Base-by-base conservation (phyloP, 2,888 invertebrate genomes). In the Galerucella calmariensis region DNA sequence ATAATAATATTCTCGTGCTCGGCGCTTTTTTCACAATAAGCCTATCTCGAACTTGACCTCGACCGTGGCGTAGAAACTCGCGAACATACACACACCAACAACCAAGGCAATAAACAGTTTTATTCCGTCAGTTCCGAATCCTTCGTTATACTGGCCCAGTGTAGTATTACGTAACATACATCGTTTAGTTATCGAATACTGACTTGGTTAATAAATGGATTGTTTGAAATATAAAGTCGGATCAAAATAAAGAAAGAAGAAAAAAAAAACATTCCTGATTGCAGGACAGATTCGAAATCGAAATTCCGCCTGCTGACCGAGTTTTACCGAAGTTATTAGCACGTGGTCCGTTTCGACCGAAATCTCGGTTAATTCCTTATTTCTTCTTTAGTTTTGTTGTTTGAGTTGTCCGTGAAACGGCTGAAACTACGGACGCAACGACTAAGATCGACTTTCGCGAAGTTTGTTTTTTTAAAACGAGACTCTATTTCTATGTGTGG, bases 341-440 rank as follows among this genome's bases (percentile, higher is more conserved):
- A 80, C 80, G 80, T 80, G 80, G 79, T 79, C 78, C 74, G 71
- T 75, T 73, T 72, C 63, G 71, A 62, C 69, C 73, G 65, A 66
- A 65, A 73, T 66, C 69, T 48, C 59, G 69, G 68, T 69, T 69
- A 66, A 73, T 73, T 73, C 73, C 69, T 73, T 69, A 68, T 73
- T 61, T 35, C 56, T 70, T 53, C 48, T 70, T 65, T 67, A 71
- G 62, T 71, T 51, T 56, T 44, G 59, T 44, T 65, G 59, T 27
- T 41, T 41, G 35, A 41, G 9, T 56, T 59, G 11, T 51, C 12
- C 12, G 65, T 12, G 53, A 10, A 20, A 44, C 24, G 59, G 16
- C n/a, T 12, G 53, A 10, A 20, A 44, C 24, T 66, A n/a, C n/a
- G 16, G n/a, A 12, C 46, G 41, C 24, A 12, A 11, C 24, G 62